Base-by-base conservation (phyloP, 1,140 invertebrate genomes). In the Drosophila fuyamai region DNA sequence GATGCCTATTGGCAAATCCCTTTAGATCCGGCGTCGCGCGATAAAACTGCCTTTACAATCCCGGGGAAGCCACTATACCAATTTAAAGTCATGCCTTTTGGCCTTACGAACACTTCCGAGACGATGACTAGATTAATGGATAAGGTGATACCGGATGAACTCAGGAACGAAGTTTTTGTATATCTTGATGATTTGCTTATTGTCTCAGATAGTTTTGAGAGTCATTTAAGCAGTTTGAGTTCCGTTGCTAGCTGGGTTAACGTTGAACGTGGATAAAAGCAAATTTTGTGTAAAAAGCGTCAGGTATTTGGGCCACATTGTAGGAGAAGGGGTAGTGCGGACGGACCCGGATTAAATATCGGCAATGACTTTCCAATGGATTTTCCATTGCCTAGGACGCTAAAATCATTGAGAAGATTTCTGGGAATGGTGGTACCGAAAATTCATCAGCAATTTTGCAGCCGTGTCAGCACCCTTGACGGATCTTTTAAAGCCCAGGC, bases 201-300 rank as follows among this genome's bases (percentile, higher is more conserved):
- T 6, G 23, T 18, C 18, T 18, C 18, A n/a, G 18, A 18, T 18
- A 56, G 54, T 4, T 56, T 56, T 56, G 40, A 41, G 40, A 9
- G 40, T 41, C 40, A 14, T 14, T 41, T 41, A 41, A 41, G 40
- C 40, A 13, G 14, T 41, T 14, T 41, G 40, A 41, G 40, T 41
- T 41, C n/a, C 40, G n/a, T 41, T 41, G n/a, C 5, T 5, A 41
- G 40, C n/a, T 41, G 40, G 13, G 5, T 54, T 40, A 18, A 54
- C 51, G 5, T 6, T 59, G 5, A 61, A 61, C 29, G 36, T 61
- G 5, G 58, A 60, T 5, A 60, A 60, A 16, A 60, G 46, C n/a
- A 41, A 50, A 10, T 60, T 60, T 40, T 60, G 58, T 14, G 29
- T 48, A 35, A 46, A n/a, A 14, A 48, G 29, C 1, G 46, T 60